Percentiles rank a stretch among this genome's conserved stretches.
These are phyloP conservation scores for Triops cancriformis DNA, from an alignment of 1,140 invertebrate species.

Conservation along the genomic window DNA sequence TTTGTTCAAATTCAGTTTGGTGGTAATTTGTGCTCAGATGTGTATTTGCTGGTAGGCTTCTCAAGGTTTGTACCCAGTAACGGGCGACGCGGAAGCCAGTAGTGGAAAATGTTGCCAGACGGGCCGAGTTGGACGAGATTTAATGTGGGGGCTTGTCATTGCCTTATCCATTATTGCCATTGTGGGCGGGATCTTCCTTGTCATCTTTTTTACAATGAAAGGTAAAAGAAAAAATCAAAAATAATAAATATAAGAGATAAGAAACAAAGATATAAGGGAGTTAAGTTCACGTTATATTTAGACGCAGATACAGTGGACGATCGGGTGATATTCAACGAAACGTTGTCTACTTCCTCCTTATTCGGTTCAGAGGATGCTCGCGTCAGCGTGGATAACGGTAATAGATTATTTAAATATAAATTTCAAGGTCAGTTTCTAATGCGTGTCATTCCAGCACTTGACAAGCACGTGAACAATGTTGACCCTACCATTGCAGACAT, in stretches of 20 bases:
- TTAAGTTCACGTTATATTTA: background rate
- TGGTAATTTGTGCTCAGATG: too few relatives aligned
- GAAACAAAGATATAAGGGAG: too few relatives aligned
- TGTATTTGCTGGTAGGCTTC: background rate
- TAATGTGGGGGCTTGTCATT: conserved; percentile 15
- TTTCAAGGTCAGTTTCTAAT: background rate
- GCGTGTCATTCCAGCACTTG: background rate
- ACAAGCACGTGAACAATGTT: background rate
- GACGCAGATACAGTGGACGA: background rate
- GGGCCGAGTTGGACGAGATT: conserved; percentile 9
- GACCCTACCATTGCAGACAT: background rate
- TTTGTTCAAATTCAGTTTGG: too few relatives aligned
- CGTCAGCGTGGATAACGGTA: background rate
- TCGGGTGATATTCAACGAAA: conserved; percentile 4
- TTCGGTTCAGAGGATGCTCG: background rate
- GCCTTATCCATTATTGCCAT: background rate
- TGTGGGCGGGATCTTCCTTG: background rate
- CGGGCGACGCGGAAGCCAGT: background rate
- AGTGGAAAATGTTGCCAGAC: background rate
- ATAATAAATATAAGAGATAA: too few relatives aligned
- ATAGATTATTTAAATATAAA: background rate
- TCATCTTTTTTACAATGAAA: conserved; percentile 4
- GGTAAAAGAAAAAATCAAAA: background rate
- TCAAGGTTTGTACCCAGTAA: conserved; percentile 14
- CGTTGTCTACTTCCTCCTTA: background rate